Evolutionary conservation across 2,113 vertebrate genomes (phyloP).

Genomic region (Xenopus borealis): DNA sequence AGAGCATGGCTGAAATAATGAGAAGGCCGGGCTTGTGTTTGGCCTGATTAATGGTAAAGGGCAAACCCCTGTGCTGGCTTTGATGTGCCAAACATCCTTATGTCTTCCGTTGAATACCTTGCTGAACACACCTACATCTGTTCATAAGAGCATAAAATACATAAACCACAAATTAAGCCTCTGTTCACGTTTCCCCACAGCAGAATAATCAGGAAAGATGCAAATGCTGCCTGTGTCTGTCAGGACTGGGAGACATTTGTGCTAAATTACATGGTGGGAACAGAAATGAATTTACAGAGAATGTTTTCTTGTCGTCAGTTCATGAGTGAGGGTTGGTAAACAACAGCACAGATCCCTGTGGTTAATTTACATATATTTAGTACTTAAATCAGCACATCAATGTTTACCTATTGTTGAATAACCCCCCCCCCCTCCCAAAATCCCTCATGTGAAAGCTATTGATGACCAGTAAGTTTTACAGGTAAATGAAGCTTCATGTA

Average conservation of each 20-base stretch:
- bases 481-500: too few relatives aligned
- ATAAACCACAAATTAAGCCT: neutral
- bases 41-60: slow-evolving; percentile 42
- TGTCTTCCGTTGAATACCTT: slow-evolving; percentile 7
- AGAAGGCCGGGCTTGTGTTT: neutral
- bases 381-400: too few relatives aligned
- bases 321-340: too few relatives aligned
- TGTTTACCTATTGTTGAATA: too few relatives aligned
- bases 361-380: too few relatives aligned
- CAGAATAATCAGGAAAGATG: neutral
- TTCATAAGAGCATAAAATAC: slow-evolving; percentile 23
- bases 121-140: slow-evolving; percentile 12
- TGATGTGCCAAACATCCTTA: slow-evolving; percentile 29
- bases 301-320: too few relatives aligned
- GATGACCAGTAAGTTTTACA: too few relatives aligned
- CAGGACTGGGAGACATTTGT: neutral
- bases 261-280: neutral
- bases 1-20: slow-evolving; percentile 3
- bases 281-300: too few relatives aligned
- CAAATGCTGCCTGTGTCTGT: neutral
- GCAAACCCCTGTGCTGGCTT: slow-evolving; percentile 26
- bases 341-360: too few relatives aligned
- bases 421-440: too few relatives aligned
- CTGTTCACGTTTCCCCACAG: neutral
- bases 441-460: too few relatives aligned